Conservation (phyloP, 2,888 invertebrate genomes). For the Cosmopolites sordidus region DNA sequence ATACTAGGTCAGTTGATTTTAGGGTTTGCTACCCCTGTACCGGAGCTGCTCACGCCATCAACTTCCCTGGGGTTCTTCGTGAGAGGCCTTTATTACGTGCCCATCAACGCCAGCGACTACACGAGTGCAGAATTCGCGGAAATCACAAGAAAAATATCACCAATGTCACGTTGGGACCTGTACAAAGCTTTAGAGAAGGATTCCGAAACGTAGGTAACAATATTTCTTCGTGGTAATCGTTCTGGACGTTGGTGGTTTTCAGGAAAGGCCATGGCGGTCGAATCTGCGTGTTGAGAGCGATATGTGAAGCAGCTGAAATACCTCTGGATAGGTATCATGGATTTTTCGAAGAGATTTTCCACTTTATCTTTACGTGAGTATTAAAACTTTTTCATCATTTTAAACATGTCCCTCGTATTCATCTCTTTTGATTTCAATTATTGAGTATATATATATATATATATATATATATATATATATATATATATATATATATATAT, state of each 20-base stretch:
- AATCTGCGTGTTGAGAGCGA: conserved; percentile 61
- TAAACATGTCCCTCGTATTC: too few species aligned
- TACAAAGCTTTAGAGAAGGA: conserved; percentile 61
- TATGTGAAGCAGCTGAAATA: conserved; percentile 64
- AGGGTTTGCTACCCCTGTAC: conserved; percentile 51
- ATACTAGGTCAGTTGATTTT: conserved; percentile 44
- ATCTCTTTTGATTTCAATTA: too few species aligned
- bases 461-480: too few species aligned
- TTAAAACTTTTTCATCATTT: background rate
- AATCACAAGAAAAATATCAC: conserved; percentile 31
- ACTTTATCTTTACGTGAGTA: conserved; percentile 67
- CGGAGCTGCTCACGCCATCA: conserved; percentile 47
- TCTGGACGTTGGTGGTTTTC: conserved; percentile 15
- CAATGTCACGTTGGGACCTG: conserved; percentile 56
- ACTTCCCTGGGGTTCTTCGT: conserved; percentile 49
- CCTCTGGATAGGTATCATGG: conserved; percentile 57
- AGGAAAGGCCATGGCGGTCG: conserved; percentile 58
- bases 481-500: too few species aligned
- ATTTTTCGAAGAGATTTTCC: conserved; percentile 63
- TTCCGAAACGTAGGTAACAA: conserved; percentile 52
- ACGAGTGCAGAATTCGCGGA: conserved; percentile 32
- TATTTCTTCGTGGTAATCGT: background rate
- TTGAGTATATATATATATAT: too few species aligned
- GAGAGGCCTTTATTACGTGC: conserved; percentile 46
- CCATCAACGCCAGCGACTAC: conserved; percentile 35